A percentile compares a stretch with the other conserved stretches of the same genome.
Conservation (phyloP, 2,888 invertebrate species). For the Pseudococcus jackbeardsleyi region DNA sequence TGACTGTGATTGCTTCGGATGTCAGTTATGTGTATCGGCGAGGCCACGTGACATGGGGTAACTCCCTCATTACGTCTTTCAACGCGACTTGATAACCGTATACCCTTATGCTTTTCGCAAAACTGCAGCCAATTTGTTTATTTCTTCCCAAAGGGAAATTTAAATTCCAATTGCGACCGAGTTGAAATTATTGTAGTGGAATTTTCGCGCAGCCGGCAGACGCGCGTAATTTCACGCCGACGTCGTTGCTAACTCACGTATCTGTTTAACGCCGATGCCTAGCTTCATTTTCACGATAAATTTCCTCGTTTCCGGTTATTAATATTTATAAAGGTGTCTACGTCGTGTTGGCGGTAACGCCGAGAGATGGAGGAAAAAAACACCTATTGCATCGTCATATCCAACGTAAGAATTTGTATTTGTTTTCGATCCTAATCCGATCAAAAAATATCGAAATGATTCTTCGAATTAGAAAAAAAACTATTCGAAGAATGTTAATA, state of each 20-base stretch:
- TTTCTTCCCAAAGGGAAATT: conserved; percentile 60
- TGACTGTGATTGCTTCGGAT: conserved; percentile 61
- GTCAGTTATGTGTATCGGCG: conserved; percentile 47
- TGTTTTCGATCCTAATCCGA: not conserved
- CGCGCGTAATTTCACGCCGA: not conserved
- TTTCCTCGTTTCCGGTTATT: conserved; percentile 38
- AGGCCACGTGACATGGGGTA: conserved; percentile 62
- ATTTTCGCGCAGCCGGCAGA: not conserved
- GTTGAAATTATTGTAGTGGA: conserved; percentile 47
- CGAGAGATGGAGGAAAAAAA: not conserved
- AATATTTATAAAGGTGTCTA: conserved; percentile 34
- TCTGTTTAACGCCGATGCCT: conserved; percentile 18
- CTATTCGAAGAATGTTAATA: not conserved
- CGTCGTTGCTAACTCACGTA: conserved; percentile 38
- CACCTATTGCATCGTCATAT: not conserved
- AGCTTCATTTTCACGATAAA: conserved; percentile 50
- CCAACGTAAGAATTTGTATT: not conserved
- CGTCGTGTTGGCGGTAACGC: not conserved
- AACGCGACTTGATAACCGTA: conserved; percentile 28
- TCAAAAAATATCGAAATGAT: not conserved
- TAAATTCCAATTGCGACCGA: conserved; percentile 59
- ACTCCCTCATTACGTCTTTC: conserved; percentile 57
- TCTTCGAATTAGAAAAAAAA: not conserved
- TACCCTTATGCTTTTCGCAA: conserved; percentile 50
- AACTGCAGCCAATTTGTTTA: conserved; percentile 60